Evolutionary conservation across 2,797 vertebrate genomes (phyloP), one percentile per base, ranked within the genome.

Genomic region (Helicolenus hilgendorfi): DNA sequence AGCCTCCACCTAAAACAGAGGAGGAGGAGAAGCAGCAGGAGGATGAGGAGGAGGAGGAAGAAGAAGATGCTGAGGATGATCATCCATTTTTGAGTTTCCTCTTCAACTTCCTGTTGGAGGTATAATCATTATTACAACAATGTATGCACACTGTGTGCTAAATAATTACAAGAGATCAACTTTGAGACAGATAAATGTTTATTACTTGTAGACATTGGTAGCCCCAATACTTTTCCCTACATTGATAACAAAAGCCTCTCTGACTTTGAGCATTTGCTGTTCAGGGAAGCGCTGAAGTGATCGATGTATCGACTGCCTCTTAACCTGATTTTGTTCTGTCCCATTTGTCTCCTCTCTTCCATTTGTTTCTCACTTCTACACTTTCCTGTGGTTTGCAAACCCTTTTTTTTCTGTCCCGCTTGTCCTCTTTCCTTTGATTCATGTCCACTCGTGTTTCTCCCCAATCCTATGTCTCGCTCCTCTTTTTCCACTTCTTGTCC

Each of bases 41-140:
- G 2, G 86, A 93, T 0, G 92, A 93, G 0, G 94, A 94, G 0
- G 93, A 95, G 0, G 91, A 94, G 0, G 95, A 94, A 0, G 95
- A 94, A 0, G 95, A 94, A 0, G 92, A 94, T 0, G 74, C 35
- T 0, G 95, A 92, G 1, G 96, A 97, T 0, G 95, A 98, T 72
- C 97, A 97, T 88, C 97, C 96, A 2, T 97, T 99, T 94, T 91
- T 99, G 89, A 98, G 97, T 93, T 98, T 97, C 69, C 94, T 99
- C 83, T 98, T 99, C 91, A 98, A 97, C 89, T 99, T 99, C 91
- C 96, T 99, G 5, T 96, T 99, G 87, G 93, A 98, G 98, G 99
- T 99, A 98, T 27, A 7, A 64, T 60, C 7, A 72, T 56, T 45
- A 35, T 56, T 69, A 29, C 22, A 63, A 4, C 0, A 27, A 0